Base-by-base conservation (phyloP, 1,140 invertebrate genomes). In the Neelides sp. region DNA sequence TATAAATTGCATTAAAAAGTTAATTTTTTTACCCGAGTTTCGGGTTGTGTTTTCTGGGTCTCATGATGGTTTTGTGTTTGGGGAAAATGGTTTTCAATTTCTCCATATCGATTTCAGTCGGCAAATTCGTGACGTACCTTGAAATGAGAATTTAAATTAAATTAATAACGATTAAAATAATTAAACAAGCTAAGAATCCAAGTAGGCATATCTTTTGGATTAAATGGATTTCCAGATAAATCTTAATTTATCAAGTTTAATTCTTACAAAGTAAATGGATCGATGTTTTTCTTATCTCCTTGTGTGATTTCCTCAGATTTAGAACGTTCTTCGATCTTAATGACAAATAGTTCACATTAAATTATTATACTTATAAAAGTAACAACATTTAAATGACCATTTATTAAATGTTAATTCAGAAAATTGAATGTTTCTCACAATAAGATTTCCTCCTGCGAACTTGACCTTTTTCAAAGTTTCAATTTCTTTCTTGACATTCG, bases 401-500 rank as follows among this genome's bases (percentile, higher is more conserved):
- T 40, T 26, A 19, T 43, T 5, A 47, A 47, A 13, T 20, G 22
- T 20, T 3, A 51, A 3, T 27, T 35, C 15, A 47, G 20, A 10
- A 34, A 43, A 12, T n/a, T 44, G 12, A 19, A 30, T 19, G 36
- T 54, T 20, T 7, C 42, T 49, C 23, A 57, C 55, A 5, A 13
- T 40, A 12, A 57, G 4, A 13, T 52, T 57, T 20, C 22, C 32
- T 4, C 47, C 44, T 3, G 24, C 41, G 28, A 57, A 37, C 2
- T 15, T 46, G 4, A 49, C 17, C 19, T 57, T 57, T 22, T 39
- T 47, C 19, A 57, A 34, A 4, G 10, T 28, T 20, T 48, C 50
- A 2, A 57, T 3, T 50, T 48, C 55, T 40, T 57, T 57, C 20
- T 49, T 54, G 8, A 50, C 42, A 23, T 57, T 28, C 17, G 47